Evolutionary conservation across 2,113 vertebrate genomes (phyloP).

Genomic region (Mesoclemmys tuberculata): DNA sequence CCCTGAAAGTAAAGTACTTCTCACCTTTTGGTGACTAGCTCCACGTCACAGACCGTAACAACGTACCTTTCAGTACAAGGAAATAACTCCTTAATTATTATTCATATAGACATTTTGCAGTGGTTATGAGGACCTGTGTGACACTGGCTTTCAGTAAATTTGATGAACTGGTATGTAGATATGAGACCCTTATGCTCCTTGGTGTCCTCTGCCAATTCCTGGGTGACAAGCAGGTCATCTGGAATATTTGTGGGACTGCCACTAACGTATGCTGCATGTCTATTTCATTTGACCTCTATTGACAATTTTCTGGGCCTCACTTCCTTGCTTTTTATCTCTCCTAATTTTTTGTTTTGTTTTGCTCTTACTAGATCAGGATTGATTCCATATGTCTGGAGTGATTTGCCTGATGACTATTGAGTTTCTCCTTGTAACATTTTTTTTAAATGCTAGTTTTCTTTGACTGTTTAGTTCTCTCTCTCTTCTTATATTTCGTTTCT

Average conservation of each 20-base stretch:
- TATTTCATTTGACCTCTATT: neutral
- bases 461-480: neutral
- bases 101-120: neutral
- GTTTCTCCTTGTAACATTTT: neutral
- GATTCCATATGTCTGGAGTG: accelerated
- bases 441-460: neutral
- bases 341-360: neutral
- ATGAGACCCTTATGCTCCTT: neutral
- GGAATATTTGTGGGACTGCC: neutral
- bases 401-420: neutral
- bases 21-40: neutral
- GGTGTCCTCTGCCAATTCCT: neutral
- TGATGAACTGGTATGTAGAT: neutral
- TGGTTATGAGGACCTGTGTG: neutral
- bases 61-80: neutral
- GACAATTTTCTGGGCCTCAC: neutral
- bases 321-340: neutral
- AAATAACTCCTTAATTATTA: neutral
- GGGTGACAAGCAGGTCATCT: neutral
- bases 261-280: neutral
- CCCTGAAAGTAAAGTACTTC: neutral
- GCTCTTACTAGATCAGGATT: neutral
- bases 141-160: neutral
- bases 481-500: neutral
- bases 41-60: neutral